phyloP scores from a whole-genome alignment of 1,140 invertebrate genomes.

The Tenebrio molitor region DNA sequence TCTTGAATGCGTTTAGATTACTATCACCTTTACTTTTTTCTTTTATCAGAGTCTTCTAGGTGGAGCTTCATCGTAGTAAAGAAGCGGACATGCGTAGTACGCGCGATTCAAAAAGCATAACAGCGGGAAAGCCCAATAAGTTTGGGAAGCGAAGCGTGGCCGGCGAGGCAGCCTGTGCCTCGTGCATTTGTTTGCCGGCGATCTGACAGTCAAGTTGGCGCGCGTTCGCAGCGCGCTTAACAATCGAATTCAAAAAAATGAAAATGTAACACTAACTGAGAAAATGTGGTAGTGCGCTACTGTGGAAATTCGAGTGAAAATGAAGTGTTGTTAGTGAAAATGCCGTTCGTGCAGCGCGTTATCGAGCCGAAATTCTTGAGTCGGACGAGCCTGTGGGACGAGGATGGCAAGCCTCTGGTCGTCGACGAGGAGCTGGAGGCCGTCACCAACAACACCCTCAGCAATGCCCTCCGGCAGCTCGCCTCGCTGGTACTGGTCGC shows the following conservation, averaged over 20 bases:
- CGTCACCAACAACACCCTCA: slow-evolving; percentile 82
- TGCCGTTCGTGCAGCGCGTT: slow-evolving; percentile 81
- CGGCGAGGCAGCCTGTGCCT: slow-evolving; percentile 31
- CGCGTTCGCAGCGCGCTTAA: slow-evolving; percentile 7
- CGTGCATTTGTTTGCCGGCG: slow-evolving; percentile 45
- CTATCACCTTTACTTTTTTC: too few species aligned
- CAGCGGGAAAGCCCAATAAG: slow-evolving; percentile 33
- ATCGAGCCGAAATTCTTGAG: slow-evolving; percentile 79
- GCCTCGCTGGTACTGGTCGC: slow-evolving; percentile 83
- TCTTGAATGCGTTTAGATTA: too few species aligned
- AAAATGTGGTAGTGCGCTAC: slow-evolving; percentile 12
- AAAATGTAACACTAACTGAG: neutral
- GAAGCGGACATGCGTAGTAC: slow-evolving; percentile 14
- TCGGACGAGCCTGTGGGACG: slow-evolving; percentile 72
- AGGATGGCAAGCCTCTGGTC: slow-evolving; percentile 71
- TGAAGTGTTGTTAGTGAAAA: slow-evolving; percentile 62
- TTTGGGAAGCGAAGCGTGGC: slow-evolving; percentile 27
- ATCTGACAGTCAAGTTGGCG: slow-evolving; percentile 9
- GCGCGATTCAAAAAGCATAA: neutral
- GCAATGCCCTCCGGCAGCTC: slow-evolving; percentile 82
- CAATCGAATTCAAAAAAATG: slow-evolving; percentile 18
- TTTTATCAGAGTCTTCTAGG: too few species aligned
- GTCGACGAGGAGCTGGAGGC: slow-evolving; percentile 80
- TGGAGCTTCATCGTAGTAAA: too few species aligned
- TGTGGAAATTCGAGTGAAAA: slow-evolving; percentile 15